Percentiles rank a stretch among this genome's conserved stretches.
Evolutionary conservation across 2,797 vertebrate genomes (phyloP).

Genomic region (Sciurus carolinensis): DNA sequence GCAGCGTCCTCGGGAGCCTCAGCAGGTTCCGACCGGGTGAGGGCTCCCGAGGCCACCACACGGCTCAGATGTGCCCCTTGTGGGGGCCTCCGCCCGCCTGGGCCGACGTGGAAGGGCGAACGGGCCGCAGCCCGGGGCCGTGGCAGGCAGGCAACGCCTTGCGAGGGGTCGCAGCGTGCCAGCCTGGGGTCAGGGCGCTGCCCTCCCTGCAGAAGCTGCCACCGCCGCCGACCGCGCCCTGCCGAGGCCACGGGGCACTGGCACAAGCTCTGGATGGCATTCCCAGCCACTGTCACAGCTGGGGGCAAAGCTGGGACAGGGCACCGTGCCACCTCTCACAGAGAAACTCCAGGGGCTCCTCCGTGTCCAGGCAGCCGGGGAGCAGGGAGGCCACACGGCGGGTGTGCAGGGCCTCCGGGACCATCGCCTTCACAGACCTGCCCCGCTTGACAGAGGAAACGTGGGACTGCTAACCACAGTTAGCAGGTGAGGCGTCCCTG

Average conservation of each 20-base stretch:
- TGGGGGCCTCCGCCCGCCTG: fast-evolving
- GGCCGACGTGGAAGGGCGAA: fast-evolving
- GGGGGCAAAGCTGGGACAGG: background rate
- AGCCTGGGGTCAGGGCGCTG: fast-evolving
- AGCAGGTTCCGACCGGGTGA: background rate
- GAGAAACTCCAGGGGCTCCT: background rate
- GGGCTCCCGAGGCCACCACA: too few species aligned
- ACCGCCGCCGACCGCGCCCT: fast-evolving
- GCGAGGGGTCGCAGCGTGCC: background rate
- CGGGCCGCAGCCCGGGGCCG: fast-evolving
- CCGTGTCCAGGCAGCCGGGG: too few species aligned
- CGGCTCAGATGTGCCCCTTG: too few species aligned
- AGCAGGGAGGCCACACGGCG: fast-evolving
- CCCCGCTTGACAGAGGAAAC: background rate
- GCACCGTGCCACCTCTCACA: background rate
- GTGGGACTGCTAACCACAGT: fast-evolving
- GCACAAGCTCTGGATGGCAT: fast-evolving
- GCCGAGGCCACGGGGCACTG: background rate
- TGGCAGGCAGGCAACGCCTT: fast-evolving
- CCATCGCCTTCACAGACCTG: fast-evolving
- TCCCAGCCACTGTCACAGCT: fast-evolving
- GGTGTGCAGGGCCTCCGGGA: fast-evolving
- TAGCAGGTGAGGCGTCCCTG: fast-evolving
- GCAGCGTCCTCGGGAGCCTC: background rate
- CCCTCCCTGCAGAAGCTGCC: fast-evolving